A percentile compares a stretch with the other conserved stretches of the same genome.
Conservation (phyloP, 2,888 invertebrate genomes). For the Odontothrips loti region DNA sequence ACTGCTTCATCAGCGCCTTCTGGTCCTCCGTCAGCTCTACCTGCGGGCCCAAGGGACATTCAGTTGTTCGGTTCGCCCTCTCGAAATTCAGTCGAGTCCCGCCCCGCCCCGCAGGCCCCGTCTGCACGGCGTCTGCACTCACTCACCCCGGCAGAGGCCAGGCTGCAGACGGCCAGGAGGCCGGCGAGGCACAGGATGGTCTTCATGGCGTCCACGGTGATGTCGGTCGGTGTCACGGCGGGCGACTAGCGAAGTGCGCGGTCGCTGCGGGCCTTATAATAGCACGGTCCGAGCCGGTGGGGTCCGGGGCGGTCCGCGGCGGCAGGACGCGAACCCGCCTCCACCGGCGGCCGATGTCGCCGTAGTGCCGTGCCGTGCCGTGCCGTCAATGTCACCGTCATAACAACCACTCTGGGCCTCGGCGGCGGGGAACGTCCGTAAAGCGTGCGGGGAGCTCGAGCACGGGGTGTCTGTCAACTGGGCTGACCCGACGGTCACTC, state of each 20-base stretch:
- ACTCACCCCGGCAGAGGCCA: background rate
- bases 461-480: too few relatives aligned
- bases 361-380: background rate
- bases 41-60: background rate
- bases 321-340: background rate
- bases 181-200: background rate
- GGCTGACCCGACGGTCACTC: too few relatives aligned
- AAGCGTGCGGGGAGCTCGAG: too few relatives aligned
- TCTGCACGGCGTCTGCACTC: too few relatives aligned
- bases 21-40: background rate
- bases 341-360: background rate
- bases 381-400: conserved; percentile 9
- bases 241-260: background rate
- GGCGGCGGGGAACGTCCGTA: background rate
- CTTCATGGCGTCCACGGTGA: background rate
- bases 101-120: too few relatives aligned
- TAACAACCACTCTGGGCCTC: background rate
- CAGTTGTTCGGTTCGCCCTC: too few relatives aligned
- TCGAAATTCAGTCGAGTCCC: too few relatives aligned
- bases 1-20: background rate
- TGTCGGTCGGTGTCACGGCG: background rate
- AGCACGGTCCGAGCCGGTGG: background rate
- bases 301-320: background rate
- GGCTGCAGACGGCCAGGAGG: background rate
- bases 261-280: background rate